A percentile compares a stretch with the other conserved stretches of the same genome.
These are phyloP conservation scores for Elachura formosa DNA, from an alignment of 2,113 vertebrate genomes.

Conservation along the genomic window DNA sequence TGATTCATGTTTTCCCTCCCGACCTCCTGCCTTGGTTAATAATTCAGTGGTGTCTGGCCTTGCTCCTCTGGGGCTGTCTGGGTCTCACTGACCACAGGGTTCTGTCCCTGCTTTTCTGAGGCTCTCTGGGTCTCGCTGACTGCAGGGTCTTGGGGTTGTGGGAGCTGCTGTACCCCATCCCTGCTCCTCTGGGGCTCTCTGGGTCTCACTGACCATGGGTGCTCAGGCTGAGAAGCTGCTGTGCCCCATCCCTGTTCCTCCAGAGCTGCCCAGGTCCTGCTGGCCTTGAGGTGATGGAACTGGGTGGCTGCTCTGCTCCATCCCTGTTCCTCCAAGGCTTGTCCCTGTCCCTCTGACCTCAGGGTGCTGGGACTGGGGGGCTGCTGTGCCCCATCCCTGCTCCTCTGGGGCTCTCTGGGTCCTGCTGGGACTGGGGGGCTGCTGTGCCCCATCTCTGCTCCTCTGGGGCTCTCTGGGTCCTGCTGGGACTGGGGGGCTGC, in stretches of 20 bases:
- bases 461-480: fast-evolving
- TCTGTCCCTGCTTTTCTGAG: fast-evolving
- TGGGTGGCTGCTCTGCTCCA: neutral
- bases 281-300: fast-evolving
- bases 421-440: neutral
- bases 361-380: neutral
- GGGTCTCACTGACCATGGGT: fast-evolving
- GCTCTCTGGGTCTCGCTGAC: fast-evolving
- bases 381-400: neutral
- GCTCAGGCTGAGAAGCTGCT: fast-evolving
- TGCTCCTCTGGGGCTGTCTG: neutral
- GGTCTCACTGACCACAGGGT: neutral
- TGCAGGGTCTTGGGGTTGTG: fast-evolving
- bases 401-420: neutral
- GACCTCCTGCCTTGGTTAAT: neutral
- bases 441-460: neutral
- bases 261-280: fast-evolving
- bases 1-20: neutral
- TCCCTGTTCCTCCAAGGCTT: neutral
- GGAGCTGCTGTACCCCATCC: fast-evolving
- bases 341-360: neutral
- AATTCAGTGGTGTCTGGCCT: neutral
- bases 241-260: neutral
- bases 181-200: fast-evolving
- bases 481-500: neutral